phyloP scores from a whole-genome alignment of 2,113 vertebrate genomes.

The Octodon degus region DNA sequence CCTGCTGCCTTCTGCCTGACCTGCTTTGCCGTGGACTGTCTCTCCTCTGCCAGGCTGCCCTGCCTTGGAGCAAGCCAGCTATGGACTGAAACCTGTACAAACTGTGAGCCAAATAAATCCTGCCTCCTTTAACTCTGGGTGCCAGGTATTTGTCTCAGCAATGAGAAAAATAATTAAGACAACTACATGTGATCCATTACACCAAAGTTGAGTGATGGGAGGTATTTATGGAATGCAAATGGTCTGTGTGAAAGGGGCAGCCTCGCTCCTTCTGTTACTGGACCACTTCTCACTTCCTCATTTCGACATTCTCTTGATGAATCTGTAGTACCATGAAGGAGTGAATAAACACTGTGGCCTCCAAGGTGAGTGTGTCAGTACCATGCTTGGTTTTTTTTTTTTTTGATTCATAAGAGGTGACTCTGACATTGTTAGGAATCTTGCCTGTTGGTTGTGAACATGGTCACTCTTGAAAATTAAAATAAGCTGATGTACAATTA shows the following conservation, averaged over 20 bases:
- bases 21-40: not conserved
- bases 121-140: not conserved
- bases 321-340: not conserved
- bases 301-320: not conserved
- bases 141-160: not conserved
- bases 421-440: not conserved
- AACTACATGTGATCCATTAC: not conserved
- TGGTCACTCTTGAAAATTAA: conserved; percentile 25
- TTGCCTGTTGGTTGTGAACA: not conserved
- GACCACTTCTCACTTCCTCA: not conserved
- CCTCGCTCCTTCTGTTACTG: not conserved
- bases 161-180: not conserved
- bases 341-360: not conserved
- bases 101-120: not conserved
- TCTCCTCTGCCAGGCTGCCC: not conserved
- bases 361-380: not conserved
- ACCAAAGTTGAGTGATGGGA: not conserved
- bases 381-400: not conserved
- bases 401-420: not conserved
- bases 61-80: not conserved
- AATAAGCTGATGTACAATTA: not conserved
- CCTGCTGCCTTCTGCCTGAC: not conserved
- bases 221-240: not conserved
- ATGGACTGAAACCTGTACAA: not conserved
- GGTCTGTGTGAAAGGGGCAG: not conserved